Base-by-base conservation (phyloP, 2,113 vertebrate genomes). In the Crypturellus undulatus region DNA sequence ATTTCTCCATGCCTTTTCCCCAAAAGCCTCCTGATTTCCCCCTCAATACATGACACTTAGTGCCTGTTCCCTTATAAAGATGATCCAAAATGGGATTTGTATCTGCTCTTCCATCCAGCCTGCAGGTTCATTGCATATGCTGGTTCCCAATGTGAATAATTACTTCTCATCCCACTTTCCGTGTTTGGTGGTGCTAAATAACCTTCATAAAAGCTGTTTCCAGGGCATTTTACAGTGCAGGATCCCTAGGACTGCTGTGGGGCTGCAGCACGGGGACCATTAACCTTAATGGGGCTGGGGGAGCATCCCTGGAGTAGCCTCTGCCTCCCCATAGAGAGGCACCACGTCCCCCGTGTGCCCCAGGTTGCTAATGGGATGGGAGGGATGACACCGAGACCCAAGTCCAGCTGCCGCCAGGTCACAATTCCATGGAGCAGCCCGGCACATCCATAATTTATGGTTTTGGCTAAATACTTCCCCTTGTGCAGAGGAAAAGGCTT, bases 51-150 rank as follows among this genome's bases (percentile, higher is more conserved):
- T 72, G 40, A 10, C 49, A 13, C 9, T 51, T 26, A 10, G 25
- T 60, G 30, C 7, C 11, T 9, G 4, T 11, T 70, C 51, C 18
- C 11, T 75, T 72, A n/a, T 25, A 45, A 15, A 91, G 59, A 16
- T 0, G 1, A 8, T 16, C 12, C 24, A 12, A 76, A 65, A 19
- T 1, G 7, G 24, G 5, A 15, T 43, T 12, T 0, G 25, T 42
- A 75, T 91, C 82, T 94, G 58, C 70, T 84, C 10, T 10, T 15
- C 26, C 36, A 17, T 16, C 52, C 56, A 87, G 26, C 22, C 40
- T 28, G 72, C 34, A 59, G 73, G 9, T 30, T 64, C 20, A 4
- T 40, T 67, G 22, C 4, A 2, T 5, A 1, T 25, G 43, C 17
- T 62, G 20, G 8, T 80, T 84, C 79, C 24, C 64, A n/a, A 34